A percentile compares a stretch with the other conserved stretches of the same genome.
Conservation (phyloP, 2,888 invertebrate genomes). For the Horisme vitalbata region DNA sequence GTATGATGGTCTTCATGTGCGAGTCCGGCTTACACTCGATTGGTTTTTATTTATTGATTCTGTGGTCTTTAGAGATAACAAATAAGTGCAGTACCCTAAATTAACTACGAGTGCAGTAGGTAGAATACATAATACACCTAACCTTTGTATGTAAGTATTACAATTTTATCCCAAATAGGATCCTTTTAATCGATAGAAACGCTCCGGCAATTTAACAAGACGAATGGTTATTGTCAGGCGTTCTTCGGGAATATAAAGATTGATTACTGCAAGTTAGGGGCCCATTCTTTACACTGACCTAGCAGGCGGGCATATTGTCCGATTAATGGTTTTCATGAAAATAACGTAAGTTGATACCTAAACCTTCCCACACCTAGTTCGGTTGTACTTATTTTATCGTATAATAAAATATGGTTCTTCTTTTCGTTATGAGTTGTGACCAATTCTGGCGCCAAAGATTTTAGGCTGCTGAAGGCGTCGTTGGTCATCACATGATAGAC, state of each 20-base stretch:
- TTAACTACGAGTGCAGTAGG: no score
- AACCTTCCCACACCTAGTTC: neutral
- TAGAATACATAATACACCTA: no score
- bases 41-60: no score
- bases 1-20: no score
- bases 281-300: conserved; percentile 43
- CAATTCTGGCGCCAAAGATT: no score
- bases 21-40: no score
- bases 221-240: conserved; percentile 63
- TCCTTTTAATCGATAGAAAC: conserved; percentile 50
- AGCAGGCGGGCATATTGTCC: conserved; percentile 31
- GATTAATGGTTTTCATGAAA: conserved; percentile 29
- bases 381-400: neutral
- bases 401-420: no score
- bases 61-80: no score
- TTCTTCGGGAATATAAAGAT: conserved; percentile 69
- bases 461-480: no score
- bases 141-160: conserved; percentile 8
- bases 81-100: no score
- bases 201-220: conserved; percentile 61
- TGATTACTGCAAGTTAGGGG: conserved; percentile 46
- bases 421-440: no score
- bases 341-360: conserved; percentile 10
- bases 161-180: conserved; percentile 35
- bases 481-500: no score